phyloP scores from a whole-genome alignment of 1,140 invertebrate species.

The Zeugodacus cucurbitae region DNA sequence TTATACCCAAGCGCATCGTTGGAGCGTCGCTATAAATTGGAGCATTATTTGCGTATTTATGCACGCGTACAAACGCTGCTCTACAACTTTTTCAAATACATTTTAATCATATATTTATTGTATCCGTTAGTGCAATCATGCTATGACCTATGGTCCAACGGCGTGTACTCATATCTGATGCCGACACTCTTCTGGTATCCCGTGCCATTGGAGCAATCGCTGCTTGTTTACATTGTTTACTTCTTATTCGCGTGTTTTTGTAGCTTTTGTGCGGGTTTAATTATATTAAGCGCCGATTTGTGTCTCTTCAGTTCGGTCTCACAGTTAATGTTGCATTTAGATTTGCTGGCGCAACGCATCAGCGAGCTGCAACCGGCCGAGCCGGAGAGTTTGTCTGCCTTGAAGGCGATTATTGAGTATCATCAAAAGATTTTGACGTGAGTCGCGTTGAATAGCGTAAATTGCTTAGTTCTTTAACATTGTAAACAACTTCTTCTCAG shows the following conservation, averaged over 20 bases:
- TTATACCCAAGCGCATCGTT: neutral
- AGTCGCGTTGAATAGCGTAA: neutral
- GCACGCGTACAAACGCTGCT: neutral
- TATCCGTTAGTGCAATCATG: slow-evolving; percentile 19
- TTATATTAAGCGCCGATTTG: slow-evolving; percentile 42
- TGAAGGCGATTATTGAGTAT: neutral
- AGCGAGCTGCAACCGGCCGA: slow-evolving; percentile 10
- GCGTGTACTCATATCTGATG: neutral
- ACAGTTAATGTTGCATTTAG: slow-evolving; percentile 41
- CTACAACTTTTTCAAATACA: neutral
- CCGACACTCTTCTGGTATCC: neutral
- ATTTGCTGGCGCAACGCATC: slow-evolving; percentile 37
- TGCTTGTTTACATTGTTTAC: neutral
- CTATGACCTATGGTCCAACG: neutral
- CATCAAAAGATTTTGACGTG: slow-evolving; percentile 32
- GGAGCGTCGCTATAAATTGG: slow-evolving; percentile 24
- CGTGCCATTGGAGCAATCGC: neutral
- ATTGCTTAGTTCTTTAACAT: too few relatives aligned
- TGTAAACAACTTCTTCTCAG: neutral
- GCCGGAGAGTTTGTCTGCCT: neutral
- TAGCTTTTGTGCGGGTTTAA: neutral
- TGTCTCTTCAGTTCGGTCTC: slow-evolving; percentile 30
- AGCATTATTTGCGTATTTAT: slow-evolving; percentile 1
- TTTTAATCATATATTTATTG: neutral
- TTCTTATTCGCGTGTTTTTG: neutral